phyloP scores from a whole-genome alignment of 2,113 vertebrate genomes.

The Anarrhichthys ocellatus region DNA sequence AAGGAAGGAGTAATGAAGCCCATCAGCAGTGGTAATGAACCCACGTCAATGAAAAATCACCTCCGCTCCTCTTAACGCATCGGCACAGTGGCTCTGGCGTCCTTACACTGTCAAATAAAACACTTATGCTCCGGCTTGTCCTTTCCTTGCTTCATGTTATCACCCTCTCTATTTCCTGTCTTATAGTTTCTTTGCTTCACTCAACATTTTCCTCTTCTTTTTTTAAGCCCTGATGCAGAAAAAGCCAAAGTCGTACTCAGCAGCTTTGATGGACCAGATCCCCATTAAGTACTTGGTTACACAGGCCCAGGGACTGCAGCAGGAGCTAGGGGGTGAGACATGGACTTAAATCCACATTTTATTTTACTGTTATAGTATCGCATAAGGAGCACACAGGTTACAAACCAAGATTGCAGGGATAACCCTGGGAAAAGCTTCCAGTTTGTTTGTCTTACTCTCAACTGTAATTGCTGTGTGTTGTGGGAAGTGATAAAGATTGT shows the following conservation, averaged over 20 bases:
- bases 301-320: constrained; percentile 95
- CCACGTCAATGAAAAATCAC: constrained; percentile 76
- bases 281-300: constrained; percentile 98
- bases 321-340: constrained; percentile 92
- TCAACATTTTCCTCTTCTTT: constrained; percentile 17
- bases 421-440: background rate
- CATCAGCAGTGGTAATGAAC: constrained; percentile 80
- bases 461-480: background rate
- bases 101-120: constrained; percentile 56
- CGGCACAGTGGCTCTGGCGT: constrained; percentile 44
- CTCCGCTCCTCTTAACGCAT: constrained; percentile 51
- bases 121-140: constrained; percentile 38
- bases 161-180: constrained; percentile 16
- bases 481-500: background rate
- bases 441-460: background rate
- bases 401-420: background rate
- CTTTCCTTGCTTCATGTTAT: constrained; percentile 44
- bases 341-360: background rate
- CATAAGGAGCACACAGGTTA: background rate
- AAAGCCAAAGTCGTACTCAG: constrained; percentile 97
- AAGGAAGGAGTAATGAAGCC: constrained; percentile 75
- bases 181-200: constrained; percentile 10
- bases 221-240: constrained; percentile 92
- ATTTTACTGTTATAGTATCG: background rate
- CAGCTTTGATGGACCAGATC: constrained; percentile 97